Evolutionary conservation across 2,797 vertebrate species (phyloP), one percentile per base, ranked within the genome.

Genomic region (Sebastes glaucus): DNA sequence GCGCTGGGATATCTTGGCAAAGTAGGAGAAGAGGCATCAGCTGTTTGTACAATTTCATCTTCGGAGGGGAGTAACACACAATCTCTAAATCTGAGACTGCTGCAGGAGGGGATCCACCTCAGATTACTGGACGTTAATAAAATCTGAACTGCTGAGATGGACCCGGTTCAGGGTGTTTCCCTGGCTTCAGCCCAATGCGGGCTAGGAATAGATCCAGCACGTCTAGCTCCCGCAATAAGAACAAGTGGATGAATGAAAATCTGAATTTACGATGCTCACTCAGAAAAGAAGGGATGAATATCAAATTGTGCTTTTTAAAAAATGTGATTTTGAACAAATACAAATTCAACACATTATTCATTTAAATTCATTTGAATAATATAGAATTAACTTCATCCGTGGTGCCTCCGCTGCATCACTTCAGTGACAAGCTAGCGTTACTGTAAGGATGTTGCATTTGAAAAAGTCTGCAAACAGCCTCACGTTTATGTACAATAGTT

Each of bases 1-100:
- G 76, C 13, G n/a, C 38, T 16, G 71, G 71, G 82, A 71, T 69
- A 62, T 87, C 74, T 80, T 83, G 80, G 86, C 86, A 85, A 83
- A 86, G 86, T n/a, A 75, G 78, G 70, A 77, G 75, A 74, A 71
- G 71, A 82, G 75, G 83, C 82, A 80, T 87, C 85, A 81, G 88
- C 78, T 88, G 80, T 84, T 90, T 78, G 60, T 60, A 83, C 85
- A 84, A 49, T 87, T 87, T 77, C 77, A 57, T 81, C 78, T 80
- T 74, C 72, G 10, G 18, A 27, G 28, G 64, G 69, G 65, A 59
- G 62, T 4, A 66, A 52, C 75, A 68, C 3, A 25, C 61, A 27
- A 61, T 69, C 65, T 75, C 56, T 57, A 46, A 53, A 64, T 74
- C 16, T 30, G 18, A 71, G 64, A 7, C 27, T 14, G 62, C n/a